Evolutionary conservation across 2,113 vertebrate species (phyloP).

Genomic region (Phoxinus phoxinus): DNA sequence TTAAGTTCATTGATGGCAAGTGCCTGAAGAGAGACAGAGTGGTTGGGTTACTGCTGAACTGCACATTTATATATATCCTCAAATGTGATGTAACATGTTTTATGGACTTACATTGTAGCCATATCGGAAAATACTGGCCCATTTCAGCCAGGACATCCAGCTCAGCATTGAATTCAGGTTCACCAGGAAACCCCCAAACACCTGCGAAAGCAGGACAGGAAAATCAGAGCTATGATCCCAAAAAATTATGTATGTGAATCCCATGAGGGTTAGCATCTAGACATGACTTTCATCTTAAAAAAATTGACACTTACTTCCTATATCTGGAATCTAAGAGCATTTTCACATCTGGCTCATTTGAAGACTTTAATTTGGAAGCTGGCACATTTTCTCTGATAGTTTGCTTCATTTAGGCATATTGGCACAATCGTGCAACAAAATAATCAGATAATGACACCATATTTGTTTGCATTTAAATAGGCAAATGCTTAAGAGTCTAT

Average conservation of each 20-base stretch:
- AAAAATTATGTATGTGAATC: background rate
- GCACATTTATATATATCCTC: background rate
- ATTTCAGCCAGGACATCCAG: constrained; percentile 80
- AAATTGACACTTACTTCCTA: background rate
- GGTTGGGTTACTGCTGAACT: background rate
- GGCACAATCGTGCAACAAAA: background rate
- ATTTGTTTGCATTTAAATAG: too few species aligned
- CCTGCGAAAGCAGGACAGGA: constrained; percentile 60
- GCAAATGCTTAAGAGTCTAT: too few species aligned
- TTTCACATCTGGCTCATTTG: background rate
- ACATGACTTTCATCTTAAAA: background rate
- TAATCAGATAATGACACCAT: background rate
- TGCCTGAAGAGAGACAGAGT: constrained; percentile 62
- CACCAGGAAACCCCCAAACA: constrained; percentile 80
- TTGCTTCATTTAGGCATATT: background rate
- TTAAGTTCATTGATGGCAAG: constrained; percentile 72
- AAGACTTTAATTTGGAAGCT: background rate
- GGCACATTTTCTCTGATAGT: background rate
- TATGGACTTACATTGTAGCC: constrained; percentile 73
- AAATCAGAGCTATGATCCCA: background rate
- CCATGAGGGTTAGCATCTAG: background rate
- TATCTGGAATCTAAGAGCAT: too few species aligned
- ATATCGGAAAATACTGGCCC: constrained; percentile 79
- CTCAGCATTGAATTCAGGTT: constrained; percentile 79
- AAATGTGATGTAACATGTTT: background rate